These are phyloP conservation scores for Enteromius thamalakanensis DNA, from an alignment of 2,797 vertebrate species.

Conservation along the genomic window DNA sequence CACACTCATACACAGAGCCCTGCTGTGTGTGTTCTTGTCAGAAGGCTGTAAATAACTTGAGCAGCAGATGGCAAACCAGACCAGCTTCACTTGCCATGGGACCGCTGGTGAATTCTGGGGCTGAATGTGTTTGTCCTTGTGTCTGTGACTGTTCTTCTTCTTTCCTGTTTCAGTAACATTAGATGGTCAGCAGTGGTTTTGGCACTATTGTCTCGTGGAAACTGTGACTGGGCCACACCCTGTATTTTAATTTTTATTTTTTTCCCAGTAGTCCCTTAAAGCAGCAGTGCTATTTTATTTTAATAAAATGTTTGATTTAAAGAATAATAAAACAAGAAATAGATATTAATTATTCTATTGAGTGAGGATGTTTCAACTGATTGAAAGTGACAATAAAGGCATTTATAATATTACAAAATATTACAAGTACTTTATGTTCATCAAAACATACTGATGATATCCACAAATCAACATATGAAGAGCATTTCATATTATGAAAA, in stretches of 20 bases:
- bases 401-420: neutral
- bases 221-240: neutral
- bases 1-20: slow-evolving; percentile 6
- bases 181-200: slow-evolving; percentile 4
- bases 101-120: neutral
- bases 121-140: slow-evolving; percentile 17
- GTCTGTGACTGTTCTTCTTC: slow-evolving; percentile 2
- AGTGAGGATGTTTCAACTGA: neutral
- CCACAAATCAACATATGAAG: neutral
- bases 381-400: neutral
- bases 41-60: slow-evolving; percentile 55
- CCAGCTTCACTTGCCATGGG: slow-evolving; percentile 21
- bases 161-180: slow-evolving; percentile 14
- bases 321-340: neutral
- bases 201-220: neutral
- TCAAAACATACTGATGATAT: neutral
- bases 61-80: slow-evolving; percentile 56
- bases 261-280: neutral
- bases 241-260: neutral
- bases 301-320: neutral
- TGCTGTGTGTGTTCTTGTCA: slow-evolving; percentile 49
- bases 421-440: neutral
- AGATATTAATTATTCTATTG: neutral
- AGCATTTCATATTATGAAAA: neutral
- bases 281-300: neutral